Percentiles rank a stretch among this genome's conserved stretches.
phyloP scores from a whole-genome alignment of 2,888 invertebrate species.

The Alsophila aescularia region DNA sequence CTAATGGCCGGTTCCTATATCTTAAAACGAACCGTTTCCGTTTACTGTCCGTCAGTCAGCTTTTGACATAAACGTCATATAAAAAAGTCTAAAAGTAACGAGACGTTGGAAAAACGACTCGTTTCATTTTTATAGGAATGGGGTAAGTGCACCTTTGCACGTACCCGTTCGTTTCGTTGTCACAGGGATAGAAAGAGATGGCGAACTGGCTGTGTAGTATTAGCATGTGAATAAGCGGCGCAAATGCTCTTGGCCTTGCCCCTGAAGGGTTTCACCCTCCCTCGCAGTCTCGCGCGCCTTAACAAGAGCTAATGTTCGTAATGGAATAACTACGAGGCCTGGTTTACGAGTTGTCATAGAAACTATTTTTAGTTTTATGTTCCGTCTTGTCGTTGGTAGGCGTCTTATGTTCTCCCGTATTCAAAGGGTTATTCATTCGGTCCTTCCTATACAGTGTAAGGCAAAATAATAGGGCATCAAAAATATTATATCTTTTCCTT shows the following conservation, averaged over 20 bases:
- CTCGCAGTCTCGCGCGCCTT: not conserved
- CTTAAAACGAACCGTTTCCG: too few relatives aligned
- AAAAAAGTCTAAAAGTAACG: too few relatives aligned
- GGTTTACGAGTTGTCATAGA: slow-evolving; percentile 1
- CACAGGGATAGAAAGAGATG: slow-evolving; percentile 1
- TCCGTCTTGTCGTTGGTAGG: not conserved
- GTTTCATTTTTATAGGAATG: too few relatives aligned
- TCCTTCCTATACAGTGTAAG: too few relatives aligned
- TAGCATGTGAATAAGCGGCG: slow-evolving; percentile 36
- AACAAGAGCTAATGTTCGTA: slow-evolving; percentile 2
- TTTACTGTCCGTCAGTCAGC: too few relatives aligned
- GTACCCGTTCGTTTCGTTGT: not conserved
- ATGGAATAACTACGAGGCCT: slow-evolving; percentile 4
- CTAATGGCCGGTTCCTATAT: too few relatives aligned
- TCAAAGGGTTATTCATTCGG: too few relatives aligned
- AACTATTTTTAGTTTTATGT: not conserved
- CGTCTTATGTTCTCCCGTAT: too few relatives aligned
- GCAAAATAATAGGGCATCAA: too few relatives aligned
- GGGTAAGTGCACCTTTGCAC: slow-evolving; percentile 17
- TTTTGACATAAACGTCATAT: too few relatives aligned
- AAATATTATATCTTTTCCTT: too few relatives aligned
- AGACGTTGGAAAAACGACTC: too few relatives aligned
- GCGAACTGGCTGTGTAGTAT: slow-evolving; percentile 1
- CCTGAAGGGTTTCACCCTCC: slow-evolving; percentile 50
- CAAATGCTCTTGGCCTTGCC: slow-evolving; percentile 55